Evolutionary conservation across 2,888 invertebrate species (phyloP).

Genomic region (Spialia ferax): DNA sequence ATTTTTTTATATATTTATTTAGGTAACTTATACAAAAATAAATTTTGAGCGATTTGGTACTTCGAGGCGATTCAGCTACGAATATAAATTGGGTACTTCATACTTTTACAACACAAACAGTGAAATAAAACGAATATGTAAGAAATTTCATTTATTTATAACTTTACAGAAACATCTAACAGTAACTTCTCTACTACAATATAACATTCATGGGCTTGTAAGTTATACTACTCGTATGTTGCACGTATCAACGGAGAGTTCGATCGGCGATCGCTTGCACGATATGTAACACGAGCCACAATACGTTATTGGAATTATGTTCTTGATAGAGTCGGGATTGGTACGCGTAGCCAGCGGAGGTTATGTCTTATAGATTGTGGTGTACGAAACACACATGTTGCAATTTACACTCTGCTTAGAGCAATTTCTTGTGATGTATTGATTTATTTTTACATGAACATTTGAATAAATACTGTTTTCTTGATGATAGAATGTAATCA

Average conservation of each 20-base stretch:
- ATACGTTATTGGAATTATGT: constrained; percentile 39
- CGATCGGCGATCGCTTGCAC: constrained; percentile 25
- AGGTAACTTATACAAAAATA: no score
- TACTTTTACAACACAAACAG: no score
- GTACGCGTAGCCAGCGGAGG: constrained; percentile 27
- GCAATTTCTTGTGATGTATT: no score
- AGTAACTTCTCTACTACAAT: constrained; percentile 57
- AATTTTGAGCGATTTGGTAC: no score
- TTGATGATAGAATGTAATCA: no score
- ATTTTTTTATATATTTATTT: no score
- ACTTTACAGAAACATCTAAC: constrained; percentile 76
- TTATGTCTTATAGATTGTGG: constrained; percentile 25
- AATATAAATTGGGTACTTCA: no score
- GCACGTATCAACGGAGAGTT: constrained; percentile 22
- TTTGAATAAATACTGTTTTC: no score
- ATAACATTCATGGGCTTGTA: background rate
- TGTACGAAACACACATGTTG: constrained; percentile 7
- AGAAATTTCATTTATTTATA: constrained; percentile 69
- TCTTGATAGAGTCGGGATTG: constrained; percentile 30
- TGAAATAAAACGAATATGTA: constrained; percentile 9
- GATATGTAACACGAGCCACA: constrained; percentile 32
- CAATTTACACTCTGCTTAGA: background rate
- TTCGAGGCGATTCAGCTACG: no score
- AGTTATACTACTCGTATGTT: constrained; percentile 17
- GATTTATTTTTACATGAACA: no score